Evolutionary conservation across 2,797 vertebrate species (phyloP).

Genomic region (Gambelia wislizenii): DNA sequence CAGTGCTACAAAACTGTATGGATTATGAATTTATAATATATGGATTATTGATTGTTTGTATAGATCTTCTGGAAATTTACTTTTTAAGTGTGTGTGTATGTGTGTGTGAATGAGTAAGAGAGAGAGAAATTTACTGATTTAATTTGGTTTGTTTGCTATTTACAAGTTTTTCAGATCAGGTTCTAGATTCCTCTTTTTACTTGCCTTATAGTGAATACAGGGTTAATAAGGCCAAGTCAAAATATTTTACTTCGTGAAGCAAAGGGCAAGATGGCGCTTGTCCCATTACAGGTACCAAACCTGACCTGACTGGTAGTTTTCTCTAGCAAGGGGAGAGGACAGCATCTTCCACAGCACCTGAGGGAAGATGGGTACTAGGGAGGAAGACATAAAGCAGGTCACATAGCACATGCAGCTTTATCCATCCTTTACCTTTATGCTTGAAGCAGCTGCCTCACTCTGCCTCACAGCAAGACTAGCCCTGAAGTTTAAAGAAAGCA

Average conservation of each 20-base stretch:
- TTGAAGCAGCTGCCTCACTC: background rate
- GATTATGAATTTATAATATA: no score
- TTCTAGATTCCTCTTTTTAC: no score
- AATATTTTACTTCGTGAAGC: background rate
- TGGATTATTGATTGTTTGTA: no score
- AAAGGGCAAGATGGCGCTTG: background rate
- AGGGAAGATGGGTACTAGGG: background rate
- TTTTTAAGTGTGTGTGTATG: no score
- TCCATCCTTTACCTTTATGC: background rate
- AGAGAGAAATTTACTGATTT: no score
- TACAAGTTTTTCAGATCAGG: no score
- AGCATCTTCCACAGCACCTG: background rate
- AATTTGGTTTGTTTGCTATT: no score
- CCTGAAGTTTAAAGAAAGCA: background rate
- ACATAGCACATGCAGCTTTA: background rate
- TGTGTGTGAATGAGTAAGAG: no score
- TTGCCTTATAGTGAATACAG: background rate
- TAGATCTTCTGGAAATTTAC: no score
- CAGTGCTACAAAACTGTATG: no score
- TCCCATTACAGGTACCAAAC: background rate
- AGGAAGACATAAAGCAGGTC: background rate
- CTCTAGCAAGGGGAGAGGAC: background rate
- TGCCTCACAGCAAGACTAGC: no score
- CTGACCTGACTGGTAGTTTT: background rate
- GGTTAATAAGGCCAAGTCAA: background rate